phyloP scores from a whole-genome alignment of 2,888 invertebrate species.

The Apomyelois bistriatella region DNA sequence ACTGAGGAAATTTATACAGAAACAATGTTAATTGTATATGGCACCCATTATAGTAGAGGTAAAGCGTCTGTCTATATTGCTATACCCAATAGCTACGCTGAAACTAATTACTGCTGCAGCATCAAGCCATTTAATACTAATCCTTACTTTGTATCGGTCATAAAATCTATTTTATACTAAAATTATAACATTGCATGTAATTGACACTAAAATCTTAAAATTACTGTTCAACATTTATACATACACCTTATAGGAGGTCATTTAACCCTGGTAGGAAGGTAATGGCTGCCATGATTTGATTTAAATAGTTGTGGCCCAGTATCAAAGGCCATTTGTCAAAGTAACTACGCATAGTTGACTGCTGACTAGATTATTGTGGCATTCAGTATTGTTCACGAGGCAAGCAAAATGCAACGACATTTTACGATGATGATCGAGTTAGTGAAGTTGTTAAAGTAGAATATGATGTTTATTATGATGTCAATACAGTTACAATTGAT shows the following conservation, averaged over 20 bases:
- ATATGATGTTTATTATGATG: constrained; percentile 15
- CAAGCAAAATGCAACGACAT: constrained; percentile 4
- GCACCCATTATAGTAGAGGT: not conserved
- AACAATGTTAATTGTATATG: not conserved
- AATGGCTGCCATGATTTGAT: constrained; percentile 12
- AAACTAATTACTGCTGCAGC: constrained; percentile 3
- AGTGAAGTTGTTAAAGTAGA: not conserved
- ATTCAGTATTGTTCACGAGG: constrained; percentile 10
- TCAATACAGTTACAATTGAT: not conserved
- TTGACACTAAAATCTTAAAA: not conserved
- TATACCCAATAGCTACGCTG: constrained; percentile 1
- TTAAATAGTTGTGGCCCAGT: constrained; percentile 13
- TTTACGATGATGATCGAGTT: constrained; percentile 6
- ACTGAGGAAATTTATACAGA: not conserved
- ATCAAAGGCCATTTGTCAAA: constrained; percentile 12
- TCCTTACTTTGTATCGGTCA: constrained; percentile 7
- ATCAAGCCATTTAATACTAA: not conserved
- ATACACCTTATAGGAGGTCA: not conserved
- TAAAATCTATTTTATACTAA: not conserved
- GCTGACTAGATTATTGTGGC: constrained; percentile 11
- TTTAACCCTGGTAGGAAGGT: constrained; percentile 2
- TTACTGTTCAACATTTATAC: not conserved
- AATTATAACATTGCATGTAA: not conserved
- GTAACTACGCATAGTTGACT: constrained; percentile 13
- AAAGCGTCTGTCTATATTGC: not conserved